Base-by-base conservation (phyloP, 1,140 invertebrate genomes). In the Anoplolepis gracilipes region DNA sequence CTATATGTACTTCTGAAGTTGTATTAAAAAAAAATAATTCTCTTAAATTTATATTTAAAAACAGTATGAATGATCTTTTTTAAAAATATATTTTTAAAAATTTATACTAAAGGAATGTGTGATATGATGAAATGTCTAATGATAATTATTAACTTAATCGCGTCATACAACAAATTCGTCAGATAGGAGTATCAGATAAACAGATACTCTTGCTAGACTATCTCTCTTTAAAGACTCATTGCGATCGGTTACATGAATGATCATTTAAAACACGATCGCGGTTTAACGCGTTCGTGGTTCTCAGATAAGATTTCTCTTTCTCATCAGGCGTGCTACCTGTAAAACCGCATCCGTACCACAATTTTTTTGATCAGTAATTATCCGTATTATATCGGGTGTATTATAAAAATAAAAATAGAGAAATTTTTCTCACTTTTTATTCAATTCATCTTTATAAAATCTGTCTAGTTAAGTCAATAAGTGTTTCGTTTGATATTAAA, bases 271-370 rank as follows among this genome's bases (percentile, higher is more conserved):
- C 10, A 28, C 36, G 55, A 39, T 76, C 19, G 69, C 46, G 16
- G 16, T 49, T 67, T 67, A 39, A 67, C 22, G 22, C 16, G 55
- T 39, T 61, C n/a, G 73, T 16, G 57, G 73, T 76, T 76, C 73
- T 76, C 2, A 36, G 16, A 6, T 62, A 49, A 49, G 13, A 49
- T 49, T 19, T 49, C 28, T 76, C 55, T 76, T 25, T 76, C 55
- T 76, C 55, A 8, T 61, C 22, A 59, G 42, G 30, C 72, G 72
- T 46, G 5, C 46, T 73, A 57, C 19, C 49, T 73, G n/a, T 6
- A 36, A 73, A 57, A 73, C n/a, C 33, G 30, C 69, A 16, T 72
- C 3, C 42, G 22, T n/a, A 13, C 49, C 49, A 30, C 33, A 73
- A 22, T 22, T 22, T 73, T 30, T 70, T 33, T 11, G 25, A 4